Base-by-base conservation (phyloP, 2,113 vertebrate species). In the Crocuta crocuta region DNA sequence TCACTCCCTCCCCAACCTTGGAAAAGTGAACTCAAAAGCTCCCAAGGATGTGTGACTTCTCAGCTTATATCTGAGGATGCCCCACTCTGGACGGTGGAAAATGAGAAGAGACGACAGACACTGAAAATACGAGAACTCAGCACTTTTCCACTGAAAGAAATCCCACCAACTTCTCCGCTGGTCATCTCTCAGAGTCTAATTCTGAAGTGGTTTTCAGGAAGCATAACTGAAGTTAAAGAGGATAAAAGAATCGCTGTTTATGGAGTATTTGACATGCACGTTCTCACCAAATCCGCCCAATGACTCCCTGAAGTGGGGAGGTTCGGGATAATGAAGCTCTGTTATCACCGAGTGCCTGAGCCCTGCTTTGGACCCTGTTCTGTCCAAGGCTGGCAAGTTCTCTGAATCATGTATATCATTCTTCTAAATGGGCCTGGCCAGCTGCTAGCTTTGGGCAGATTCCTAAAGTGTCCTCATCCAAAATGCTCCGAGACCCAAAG, bases 401-500 rank as follows among this genome's bases (percentile, higher is more conserved):
- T 35, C 83, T 68, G 24, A 85, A 21, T 82, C 76, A 12, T 53
- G 76, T 43, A 33, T 5, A 23, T 23, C 10, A 65, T 24, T 33
- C 85, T 96, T 26, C 58, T 93, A 33, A 58, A 6, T 21, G 68
- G 45, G 45, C 19, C 83, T 35, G 48, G 28, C 35, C 70, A 70
- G 78, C 50, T 70, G 74, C n/a, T 53, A 39, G 70, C 70, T 78
- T 80, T 35, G 35, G 82, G 94, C 43, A 86, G 73, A 83, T 66
- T 94, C 86, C 21, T 89, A 5, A 81, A 61, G 48, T 31, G 16
- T 65, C 65, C 81, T 89, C 70, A 43, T 78, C 48, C 81, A 68
- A 50, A 90, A 26, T 4, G 73, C 71, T 95, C 80, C 55, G 58
- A 82, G 86, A 94, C 33, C 86, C 86, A 89, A 89, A 93, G 83